Evolutionary conservation across 1,140 invertebrate genomes (phyloP).

Genomic region (Drosophila bipectinata): DNA sequence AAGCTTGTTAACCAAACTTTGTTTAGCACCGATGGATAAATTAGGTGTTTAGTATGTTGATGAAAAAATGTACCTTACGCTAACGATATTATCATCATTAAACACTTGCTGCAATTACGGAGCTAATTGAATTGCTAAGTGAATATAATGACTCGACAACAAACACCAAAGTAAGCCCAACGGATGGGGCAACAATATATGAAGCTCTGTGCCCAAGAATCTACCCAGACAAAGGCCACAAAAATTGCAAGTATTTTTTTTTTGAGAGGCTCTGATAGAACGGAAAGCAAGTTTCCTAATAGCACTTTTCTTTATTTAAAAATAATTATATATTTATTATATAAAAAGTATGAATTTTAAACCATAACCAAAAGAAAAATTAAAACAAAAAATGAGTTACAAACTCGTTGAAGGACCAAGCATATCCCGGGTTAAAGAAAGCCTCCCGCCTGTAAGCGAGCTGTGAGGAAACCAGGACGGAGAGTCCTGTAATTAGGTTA

Average conservation of each 20-base stretch:
- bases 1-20: neutral
- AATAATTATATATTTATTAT: too few relatives aligned
- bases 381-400: neutral
- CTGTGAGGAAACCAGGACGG: constrained; percentile 17
- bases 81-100: constrained; percentile 66
- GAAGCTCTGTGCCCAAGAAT: constrained; percentile 29
- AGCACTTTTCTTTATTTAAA: too few relatives aligned
- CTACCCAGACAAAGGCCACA: constrained; percentile 4
- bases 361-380: too few relatives aligned
- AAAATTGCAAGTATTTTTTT: neutral
- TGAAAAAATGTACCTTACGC: constrained; percentile 15
- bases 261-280: neutral
- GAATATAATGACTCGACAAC: constrained; percentile 76
- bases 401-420: neutral
- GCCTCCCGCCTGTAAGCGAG: neutral
- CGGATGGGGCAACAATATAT: constrained; percentile 41
- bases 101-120: constrained; percentile 74
- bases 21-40: constrained; percentile 7
- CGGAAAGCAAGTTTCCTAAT: constrained; percentile 12
- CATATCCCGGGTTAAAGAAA: neutral
- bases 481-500: constrained; percentile 68
- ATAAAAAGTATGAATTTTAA: too few relatives aligned
- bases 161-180: constrained; percentile 34
- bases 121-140: constrained; percentile 78
- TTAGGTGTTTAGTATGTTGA: constrained; percentile 54